A percentile compares a stretch with the other conserved stretches of the same genome.
These are phyloP conservation scores for Meghimatium bilineatum DNA, from an alignment of 2,888 invertebrate genomes.

Conservation along the genomic window DNA sequence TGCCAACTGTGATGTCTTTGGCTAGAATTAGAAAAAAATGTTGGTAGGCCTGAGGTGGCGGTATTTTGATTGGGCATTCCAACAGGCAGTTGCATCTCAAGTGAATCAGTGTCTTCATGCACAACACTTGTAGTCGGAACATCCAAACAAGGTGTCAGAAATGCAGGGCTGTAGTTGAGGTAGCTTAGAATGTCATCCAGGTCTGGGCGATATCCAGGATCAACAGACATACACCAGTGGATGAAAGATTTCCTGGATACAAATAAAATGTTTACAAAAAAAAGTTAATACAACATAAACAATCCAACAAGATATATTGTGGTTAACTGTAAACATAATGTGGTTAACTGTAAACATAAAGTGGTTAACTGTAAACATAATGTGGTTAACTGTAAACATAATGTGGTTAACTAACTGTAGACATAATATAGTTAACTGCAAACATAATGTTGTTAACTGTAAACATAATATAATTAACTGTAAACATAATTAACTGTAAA, in stretches of 20 bases:
- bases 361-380: too few relatives aligned
- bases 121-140: slow-evolving; percentile 85
- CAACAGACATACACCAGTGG: slow-evolving; percentile 87
- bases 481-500: too few relatives aligned
- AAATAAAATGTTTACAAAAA: background rate
- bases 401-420: too few relatives aligned
- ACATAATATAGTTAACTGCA: too few relatives aligned
- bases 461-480: too few relatives aligned
- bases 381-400: too few relatives aligned
- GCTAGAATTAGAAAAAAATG: background rate
- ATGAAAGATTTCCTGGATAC: slow-evolving; percentile 84
- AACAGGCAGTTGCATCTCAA: slow-evolving; percentile 70
- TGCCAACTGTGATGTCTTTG: slow-evolving; percentile 45
- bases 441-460: too few relatives aligned
- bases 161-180: slow-evolving; percentile 86
- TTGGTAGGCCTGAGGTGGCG: slow-evolving; percentile 18
- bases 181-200: slow-evolving; percentile 89
- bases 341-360: too few relatives aligned
- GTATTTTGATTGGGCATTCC: slow-evolving; percentile 48
- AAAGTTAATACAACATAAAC: too few relatives aligned
- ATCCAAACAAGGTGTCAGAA: slow-evolving; percentile 88
- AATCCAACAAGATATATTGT: too few relatives aligned
- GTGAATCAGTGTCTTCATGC: slow-evolving; percentile 83
- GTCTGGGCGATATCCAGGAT: slow-evolving; percentile 84
- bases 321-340: too few relatives aligned